Base-by-base conservation (phyloP, 1,140 invertebrate genomes). In the Mya arenaria region DNA sequence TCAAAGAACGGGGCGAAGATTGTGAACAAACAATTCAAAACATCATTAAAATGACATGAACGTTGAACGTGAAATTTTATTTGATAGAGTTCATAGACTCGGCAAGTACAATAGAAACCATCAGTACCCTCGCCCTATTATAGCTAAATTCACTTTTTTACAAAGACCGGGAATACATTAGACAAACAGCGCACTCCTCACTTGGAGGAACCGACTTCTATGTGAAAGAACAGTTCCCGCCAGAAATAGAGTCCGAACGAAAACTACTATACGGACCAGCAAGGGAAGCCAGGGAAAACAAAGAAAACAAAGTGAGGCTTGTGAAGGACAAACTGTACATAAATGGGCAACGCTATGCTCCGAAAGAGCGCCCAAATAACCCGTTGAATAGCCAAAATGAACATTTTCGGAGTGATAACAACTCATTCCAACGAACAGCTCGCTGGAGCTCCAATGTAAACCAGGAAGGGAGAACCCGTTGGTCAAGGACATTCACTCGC, bases 211-310 rank as follows among this genome's bases (percentile, higher is more conserved):
- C 34, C 2, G n/a, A 66, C 4, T 36, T 19, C n/a, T 66, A 5
- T 10, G 44, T 71, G 19, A 71, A 52, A 6, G 66, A 71, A 17
- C 66, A 71, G 37, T 71, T 25, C 52, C 66, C 66, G 17, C 30
- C 5, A 25, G 66, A 48, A 71, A 71, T 71, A 15, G 66, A 71
- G 52, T 34, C 28, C 15, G 23, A 8, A 6, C 44, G 37, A 25
- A 71, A 71, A 13, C 39, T 15, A 32, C 25, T 71, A 13, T 36
- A 39, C 28, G 23, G 28, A 25, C 19, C 52, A 44, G 66, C 66
- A 17, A 71, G 52, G 34, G 8, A n/a, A 3, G 66, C 66, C 4
- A 32, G 66, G 17, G 4, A 44, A 52, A 52, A 48, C 32, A 5
- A 6, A 5, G 2, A 1, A 48, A 71, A 71, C 32, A 71, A 52